Evolutionary conservation across 2,797 vertebrate genomes (phyloP).

Genomic region (Epinephelus coioides): DNA sequence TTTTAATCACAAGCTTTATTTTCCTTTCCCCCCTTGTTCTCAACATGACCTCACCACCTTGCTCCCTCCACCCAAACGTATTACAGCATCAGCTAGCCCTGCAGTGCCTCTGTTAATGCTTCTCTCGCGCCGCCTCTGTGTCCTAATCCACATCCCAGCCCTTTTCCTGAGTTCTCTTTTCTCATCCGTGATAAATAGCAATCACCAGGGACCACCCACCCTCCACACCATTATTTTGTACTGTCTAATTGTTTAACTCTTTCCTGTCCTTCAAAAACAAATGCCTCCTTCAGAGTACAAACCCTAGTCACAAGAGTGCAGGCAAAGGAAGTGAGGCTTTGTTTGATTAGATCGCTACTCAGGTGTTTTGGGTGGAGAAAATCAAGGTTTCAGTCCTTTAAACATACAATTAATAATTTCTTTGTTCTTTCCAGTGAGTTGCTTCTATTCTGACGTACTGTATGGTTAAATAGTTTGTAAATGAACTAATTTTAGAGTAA

Average conservation of each 20-base stretch:
- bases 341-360: conserved; percentile 43
- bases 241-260: conserved; percentile 81
- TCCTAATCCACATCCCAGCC: conserved; percentile 68
- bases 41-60: conserved; percentile 78
- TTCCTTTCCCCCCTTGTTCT: conserved; percentile 55
- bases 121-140: conserved; percentile 20
- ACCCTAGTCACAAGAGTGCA: conserved; percentile 45
- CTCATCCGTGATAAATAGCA: conserved; percentile 76
- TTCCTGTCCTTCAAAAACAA: conserved; percentile 82
- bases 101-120: conserved; percentile 19
- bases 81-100: conserved; percentile 46
- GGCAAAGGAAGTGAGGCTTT: conserved; percentile 53
- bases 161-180: conserved; percentile 76
- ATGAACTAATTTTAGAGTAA: not conserved
- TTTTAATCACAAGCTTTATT: conserved; percentile 70
- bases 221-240: conserved; percentile 67
- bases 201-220: conserved; percentile 74
- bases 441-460: not conserved
- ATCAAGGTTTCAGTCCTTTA: conserved; percentile 10
- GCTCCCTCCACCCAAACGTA: conserved; percentile 74
- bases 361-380: conserved; percentile 52
- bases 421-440: conserved; percentile 5
- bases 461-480: not conserved
- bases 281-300: conserved; percentile 29
- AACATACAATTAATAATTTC: not conserved